Conservation (phyloP, 2,888 invertebrate species). For the Zygaena filipendulae region DNA sequence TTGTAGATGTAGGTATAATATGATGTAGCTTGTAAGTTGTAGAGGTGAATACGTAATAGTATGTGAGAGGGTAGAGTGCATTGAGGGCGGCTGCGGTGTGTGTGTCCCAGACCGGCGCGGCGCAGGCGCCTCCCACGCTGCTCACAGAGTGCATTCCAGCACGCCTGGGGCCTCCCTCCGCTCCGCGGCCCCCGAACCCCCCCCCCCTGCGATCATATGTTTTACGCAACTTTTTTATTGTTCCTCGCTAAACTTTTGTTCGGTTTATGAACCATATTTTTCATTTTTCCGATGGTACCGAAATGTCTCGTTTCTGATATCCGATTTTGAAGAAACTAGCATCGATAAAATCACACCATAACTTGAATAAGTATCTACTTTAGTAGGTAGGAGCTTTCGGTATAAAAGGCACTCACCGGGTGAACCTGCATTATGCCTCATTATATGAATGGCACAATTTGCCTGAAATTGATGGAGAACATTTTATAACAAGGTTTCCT, state of each 20-base stretch:
- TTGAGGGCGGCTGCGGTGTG: slow-evolving; percentile 42
- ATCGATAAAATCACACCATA: too few species aligned
- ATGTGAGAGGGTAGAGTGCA: slow-evolving; percentile 42
- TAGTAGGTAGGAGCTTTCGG: too few species aligned
- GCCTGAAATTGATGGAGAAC: too few species aligned
- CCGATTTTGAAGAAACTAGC: too few species aligned
- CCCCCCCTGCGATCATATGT: slow-evolving; percentile 67
- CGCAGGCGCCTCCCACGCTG: slow-evolving; percentile 63
- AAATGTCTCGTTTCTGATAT: too few species aligned
- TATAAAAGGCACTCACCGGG: slow-evolving; percentile 44
- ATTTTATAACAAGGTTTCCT: too few species aligned
- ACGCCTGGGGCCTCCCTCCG: slow-evolving; percentile 51
- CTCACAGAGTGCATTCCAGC: slow-evolving; percentile 65
- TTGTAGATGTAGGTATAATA: too few species aligned
- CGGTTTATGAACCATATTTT: slow-evolving; percentile 28
- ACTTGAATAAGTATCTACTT: too few species aligned
- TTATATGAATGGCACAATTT: slow-evolving; percentile 62
- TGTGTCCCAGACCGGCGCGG: slow-evolving; percentile 32
- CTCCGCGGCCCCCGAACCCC: slow-evolving; percentile 24
- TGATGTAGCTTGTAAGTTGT: too few species aligned
- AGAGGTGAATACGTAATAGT: slow-evolving; percentile 53
- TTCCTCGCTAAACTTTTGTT: slow-evolving; percentile 59
- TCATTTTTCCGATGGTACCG: too few species aligned
- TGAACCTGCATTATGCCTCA: slow-evolving; percentile 55
- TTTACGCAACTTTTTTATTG: slow-evolving; percentile 70